These are phyloP conservation scores for Corythoichthys haematopterus DNA, from an alignment of 2,113 vertebrate genomes.

Conservation along the genomic window DNA sequence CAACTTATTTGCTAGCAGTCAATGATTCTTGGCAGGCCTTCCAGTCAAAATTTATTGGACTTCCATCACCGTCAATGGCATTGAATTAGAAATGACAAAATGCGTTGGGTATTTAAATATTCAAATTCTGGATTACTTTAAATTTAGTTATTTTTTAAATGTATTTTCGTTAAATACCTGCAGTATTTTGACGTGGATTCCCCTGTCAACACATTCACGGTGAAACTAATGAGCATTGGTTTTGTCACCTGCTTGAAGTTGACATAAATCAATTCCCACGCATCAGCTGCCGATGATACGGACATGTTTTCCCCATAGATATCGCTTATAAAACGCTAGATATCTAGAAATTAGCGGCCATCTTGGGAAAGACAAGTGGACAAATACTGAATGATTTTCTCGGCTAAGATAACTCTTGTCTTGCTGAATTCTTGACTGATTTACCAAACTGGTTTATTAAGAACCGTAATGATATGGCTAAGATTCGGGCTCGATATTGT, in stretches of 20 bases:
- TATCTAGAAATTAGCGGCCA: no score
- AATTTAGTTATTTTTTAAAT: neutral
- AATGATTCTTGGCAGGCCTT: no score
- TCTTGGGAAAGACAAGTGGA: no score
- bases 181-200: neutral
- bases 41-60: no score
- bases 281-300: slow-evolving; percentile 63
- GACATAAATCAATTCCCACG: slow-evolving; percentile 10
- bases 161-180: neutral
- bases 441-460: no score
- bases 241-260: neutral
- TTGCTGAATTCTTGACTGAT: no score
- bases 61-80: no score
- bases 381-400: no score
- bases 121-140: neutral
- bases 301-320: slow-evolving; percentile 4
- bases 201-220: neutral
- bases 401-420: no score
- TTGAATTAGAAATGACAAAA: neutral
- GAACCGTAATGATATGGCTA: no score
- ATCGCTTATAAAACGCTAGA: no score
- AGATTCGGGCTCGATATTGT: no score
- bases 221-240: neutral
- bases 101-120: neutral
- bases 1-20: neutral